Conservation (phyloP, 2,797 vertebrate species). For the Setipinna tenuifilis region DNA sequence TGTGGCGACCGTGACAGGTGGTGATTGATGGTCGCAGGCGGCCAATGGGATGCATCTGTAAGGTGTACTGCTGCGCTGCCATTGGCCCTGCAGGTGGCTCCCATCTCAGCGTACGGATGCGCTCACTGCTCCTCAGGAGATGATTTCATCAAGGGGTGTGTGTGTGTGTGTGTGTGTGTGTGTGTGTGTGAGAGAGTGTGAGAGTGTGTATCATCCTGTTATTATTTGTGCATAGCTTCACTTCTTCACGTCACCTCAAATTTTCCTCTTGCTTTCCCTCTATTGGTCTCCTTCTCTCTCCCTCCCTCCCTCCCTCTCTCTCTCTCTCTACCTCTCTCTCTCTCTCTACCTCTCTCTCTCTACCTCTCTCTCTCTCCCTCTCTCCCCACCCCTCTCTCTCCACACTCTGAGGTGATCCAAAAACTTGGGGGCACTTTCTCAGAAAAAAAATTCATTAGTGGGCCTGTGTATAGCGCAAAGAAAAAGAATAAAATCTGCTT, state of each 20-base stretch:
- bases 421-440: no score
- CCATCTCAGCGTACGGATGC: constrained; percentile 28
- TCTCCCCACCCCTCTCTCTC: not conserved
- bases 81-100: constrained; percentile 39
- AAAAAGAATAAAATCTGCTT: no score
- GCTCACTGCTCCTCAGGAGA: constrained; percentile 29
- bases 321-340: not conserved
- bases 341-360: not conserved
- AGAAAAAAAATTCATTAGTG: no score
- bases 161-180: constrained; percentile 15
- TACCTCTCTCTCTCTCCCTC: no score
- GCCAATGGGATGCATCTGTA: constrained; percentile 30
- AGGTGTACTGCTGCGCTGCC: constrained; percentile 11
- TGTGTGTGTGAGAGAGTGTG: not conserved
- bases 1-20: constrained; percentile 40
- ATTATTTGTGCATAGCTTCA: not conserved
- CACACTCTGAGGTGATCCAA: no score
- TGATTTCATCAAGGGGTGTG: constrained; percentile 29
- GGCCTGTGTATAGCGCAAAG: no score
- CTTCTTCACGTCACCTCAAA: not conserved
- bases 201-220: constrained; percentile 10
- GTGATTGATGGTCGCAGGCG: constrained; percentile 43
- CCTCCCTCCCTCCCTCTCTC: not conserved
- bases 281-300: not conserved
- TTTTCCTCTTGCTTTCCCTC: not conserved